Evolutionary conservation across 2,888 invertebrate species (phyloP).

Genomic region (Aproaerema taeniolella): DNA sequence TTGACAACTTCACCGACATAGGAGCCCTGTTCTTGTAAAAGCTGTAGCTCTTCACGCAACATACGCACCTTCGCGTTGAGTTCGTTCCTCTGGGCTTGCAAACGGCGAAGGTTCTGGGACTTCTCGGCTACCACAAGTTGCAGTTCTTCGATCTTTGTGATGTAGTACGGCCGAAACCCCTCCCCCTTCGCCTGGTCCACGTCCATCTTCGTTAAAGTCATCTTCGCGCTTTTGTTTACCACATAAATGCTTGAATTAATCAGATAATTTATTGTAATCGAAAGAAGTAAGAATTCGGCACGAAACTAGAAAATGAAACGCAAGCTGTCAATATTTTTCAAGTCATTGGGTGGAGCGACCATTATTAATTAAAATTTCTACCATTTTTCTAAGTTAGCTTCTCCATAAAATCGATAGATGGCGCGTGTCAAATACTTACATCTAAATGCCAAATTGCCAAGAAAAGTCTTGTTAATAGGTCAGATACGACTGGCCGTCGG

Average conservation of each 20-base stretch:
- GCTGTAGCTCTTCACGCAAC: constrained; percentile 97
- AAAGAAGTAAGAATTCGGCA: too few species aligned
- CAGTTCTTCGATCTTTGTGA: constrained; percentile 98
- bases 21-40: constrained; percentile 98
- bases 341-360: constrained; percentile 38
- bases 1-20: constrained; percentile 99
- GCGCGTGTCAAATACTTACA: too few species aligned
- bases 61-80: constrained; percentile 99
- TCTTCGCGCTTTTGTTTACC: constrained; percentile 31
- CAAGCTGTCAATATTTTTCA: constrained; percentile 33
- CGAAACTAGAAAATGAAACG: constrained; percentile 13
- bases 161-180: constrained; percentile 96
- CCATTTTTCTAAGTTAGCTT: too few species aligned
- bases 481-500: too few species aligned
- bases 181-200: constrained; percentile 86
- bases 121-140: constrained; percentile 98
- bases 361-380: too few species aligned
- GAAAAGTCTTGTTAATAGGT: too few species aligned
- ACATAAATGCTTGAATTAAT: too few species aligned
- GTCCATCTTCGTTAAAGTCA: constrained; percentile 81
- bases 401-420: too few species aligned
- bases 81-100: constrained; percentile 99
- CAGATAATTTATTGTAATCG: too few species aligned
- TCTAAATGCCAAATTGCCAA: too few species aligned
- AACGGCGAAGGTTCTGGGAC: constrained; percentile 95